Evolutionary conservation across 2,113 vertebrate species (phyloP).

Genomic region (Andinoacara biseriatus): DNA sequence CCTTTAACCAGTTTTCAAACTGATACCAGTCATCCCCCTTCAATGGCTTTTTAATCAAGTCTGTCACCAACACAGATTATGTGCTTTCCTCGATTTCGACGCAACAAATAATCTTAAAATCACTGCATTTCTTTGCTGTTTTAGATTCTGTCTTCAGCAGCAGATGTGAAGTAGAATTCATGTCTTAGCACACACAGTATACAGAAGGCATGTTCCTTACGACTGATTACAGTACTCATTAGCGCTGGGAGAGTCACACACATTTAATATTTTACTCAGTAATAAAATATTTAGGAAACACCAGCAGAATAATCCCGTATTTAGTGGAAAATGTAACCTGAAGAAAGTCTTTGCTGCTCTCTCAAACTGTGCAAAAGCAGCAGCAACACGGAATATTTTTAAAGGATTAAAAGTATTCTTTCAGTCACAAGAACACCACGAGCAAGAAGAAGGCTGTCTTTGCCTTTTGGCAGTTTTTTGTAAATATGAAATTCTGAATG

Average conservation of each 20-base stretch:
- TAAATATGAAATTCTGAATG: too few relatives aligned
- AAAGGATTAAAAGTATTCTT: too few relatives aligned
- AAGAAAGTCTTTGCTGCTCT: too few relatives aligned
- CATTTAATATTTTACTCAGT: not conserved
- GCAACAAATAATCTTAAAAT: not conserved
- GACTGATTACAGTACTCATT: not conserved
- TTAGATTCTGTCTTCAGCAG: not conserved
- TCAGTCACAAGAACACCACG: not conserved
- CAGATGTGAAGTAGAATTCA: not conserved
- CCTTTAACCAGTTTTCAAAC: not conserved
- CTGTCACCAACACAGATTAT: not conserved
- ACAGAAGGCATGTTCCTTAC: not conserved
- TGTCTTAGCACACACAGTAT: fast-evolving
- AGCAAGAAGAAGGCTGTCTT: not conserved
- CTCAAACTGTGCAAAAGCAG: too few relatives aligned
- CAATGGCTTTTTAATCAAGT: not conserved
- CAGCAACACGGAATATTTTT: too few relatives aligned
- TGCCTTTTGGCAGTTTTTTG: too few relatives aligned
- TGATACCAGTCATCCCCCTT: not conserved
- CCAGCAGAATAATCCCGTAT: not conserved
- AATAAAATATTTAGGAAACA: not conserved
- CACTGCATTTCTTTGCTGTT: not conserved
- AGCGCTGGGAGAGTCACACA: not conserved
- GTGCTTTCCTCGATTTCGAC: not conserved
- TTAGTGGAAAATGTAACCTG: not conserved